Percentiles rank a stretch among this genome's conserved stretches.
phyloP scores from a whole-genome alignment of 2,113 vertebrate species.

The Oxygymnocypris stewartii region DNA sequence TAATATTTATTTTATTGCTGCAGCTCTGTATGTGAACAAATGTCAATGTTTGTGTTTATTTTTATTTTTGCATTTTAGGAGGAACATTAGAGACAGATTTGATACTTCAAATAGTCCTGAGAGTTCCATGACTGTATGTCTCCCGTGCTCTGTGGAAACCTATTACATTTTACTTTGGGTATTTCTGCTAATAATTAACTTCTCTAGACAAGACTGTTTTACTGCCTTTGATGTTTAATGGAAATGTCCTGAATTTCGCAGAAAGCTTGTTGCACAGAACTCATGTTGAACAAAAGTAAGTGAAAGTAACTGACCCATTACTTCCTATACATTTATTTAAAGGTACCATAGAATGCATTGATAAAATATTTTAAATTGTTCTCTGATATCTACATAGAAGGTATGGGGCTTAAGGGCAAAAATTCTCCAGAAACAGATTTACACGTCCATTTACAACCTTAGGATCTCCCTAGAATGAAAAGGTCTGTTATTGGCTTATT shows the following conservation, averaged over 20 bases:
- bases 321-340: not conserved
- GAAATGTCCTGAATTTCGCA: not conserved
- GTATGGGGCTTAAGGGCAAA: too few species aligned
- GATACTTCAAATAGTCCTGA: not conserved
- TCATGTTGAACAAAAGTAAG: not conserved
- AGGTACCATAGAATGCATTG: too few species aligned
- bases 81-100: not conserved
- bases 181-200: slow-evolving; percentile 6
- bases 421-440: too few species aligned
- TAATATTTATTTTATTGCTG: not conserved
- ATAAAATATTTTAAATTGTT: too few species aligned
- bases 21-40: not conserved
- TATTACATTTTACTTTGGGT: not conserved
- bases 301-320: not conserved
- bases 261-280: slow-evolving; percentile 26
- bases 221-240: slow-evolving; percentile 5
- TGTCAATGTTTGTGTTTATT: not conserved
- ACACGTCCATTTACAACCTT: too few species aligned
- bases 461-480: too few species aligned
- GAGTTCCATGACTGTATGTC: not conserved
- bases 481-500: too few species aligned
- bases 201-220: not conserved
- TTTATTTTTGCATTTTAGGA: not conserved
- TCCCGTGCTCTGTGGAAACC: not conserved
- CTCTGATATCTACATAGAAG: too few species aligned